A percentile compares a stretch with the other conserved stretches of the same genome.
phyloP scores from a whole-genome alignment of 2,888 invertebrate genomes.

The Thera britannica region DNA sequence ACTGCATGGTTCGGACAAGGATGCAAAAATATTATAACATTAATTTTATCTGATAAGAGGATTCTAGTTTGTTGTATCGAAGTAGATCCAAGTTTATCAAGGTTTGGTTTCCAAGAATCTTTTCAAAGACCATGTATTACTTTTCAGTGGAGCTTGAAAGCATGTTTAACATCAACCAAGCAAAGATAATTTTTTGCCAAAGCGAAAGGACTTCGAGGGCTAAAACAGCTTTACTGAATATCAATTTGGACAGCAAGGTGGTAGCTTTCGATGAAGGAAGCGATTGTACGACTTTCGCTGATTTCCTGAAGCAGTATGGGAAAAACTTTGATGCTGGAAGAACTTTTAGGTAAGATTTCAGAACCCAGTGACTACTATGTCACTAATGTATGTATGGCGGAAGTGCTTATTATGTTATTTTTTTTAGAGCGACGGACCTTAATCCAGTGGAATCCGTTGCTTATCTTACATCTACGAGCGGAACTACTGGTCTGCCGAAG shows the following conservation, averaged over 20 bases:
- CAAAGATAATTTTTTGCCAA: constrained; percentile 61
- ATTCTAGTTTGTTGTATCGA: too few relatives aligned
- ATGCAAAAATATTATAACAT: too few relatives aligned
- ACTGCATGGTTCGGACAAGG: too few relatives aligned
- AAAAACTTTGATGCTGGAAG: constrained; percentile 41
- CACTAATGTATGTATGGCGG: too few relatives aligned
- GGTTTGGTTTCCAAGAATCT: too few relatives aligned
- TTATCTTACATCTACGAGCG: constrained; percentile 46
- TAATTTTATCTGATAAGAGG: too few relatives aligned
- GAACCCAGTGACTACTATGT: too few relatives aligned
- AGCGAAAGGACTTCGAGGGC: constrained; percentile 51
- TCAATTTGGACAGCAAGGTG: constrained; percentile 10
- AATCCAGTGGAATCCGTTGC: constrained; percentile 45
- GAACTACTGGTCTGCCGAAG: constrained; percentile 51
- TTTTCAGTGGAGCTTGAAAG: constrained; percentile 52
- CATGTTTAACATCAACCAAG: constrained; percentile 48
- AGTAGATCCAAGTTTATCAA: too few relatives aligned
- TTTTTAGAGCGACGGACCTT: constrained; percentile 49
- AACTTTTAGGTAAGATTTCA: constrained; percentile 49
- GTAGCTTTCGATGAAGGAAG: constrained; percentile 36
- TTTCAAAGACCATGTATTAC: too few relatives aligned
- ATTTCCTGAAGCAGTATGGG: constrained; percentile 52
- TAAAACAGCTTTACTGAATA: constrained; percentile 46
- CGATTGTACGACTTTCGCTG: constrained; percentile 50
- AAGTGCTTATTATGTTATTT: neutral